Evolutionary conservation across 2,113 vertebrate genomes (phyloP).

Genomic region (Synchiropus splendidus): DNA sequence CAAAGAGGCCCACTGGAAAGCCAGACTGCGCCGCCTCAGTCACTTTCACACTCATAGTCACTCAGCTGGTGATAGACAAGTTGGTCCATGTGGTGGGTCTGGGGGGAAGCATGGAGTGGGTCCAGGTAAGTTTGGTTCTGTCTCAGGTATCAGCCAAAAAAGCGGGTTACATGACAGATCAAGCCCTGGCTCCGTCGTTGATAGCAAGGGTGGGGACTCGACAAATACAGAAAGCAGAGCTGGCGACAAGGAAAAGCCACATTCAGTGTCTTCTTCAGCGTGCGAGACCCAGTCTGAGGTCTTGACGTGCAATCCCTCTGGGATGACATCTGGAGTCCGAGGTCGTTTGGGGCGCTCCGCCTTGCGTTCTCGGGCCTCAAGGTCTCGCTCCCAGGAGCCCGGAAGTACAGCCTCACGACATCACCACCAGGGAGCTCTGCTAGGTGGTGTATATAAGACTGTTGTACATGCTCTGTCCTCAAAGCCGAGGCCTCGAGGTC

Average conservation of each 20-base stretch:
- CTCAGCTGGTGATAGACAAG: slow-evolving; percentile 50
- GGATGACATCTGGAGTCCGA: slow-evolving; percentile 50
- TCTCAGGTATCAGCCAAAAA: slow-evolving; percentile 33
- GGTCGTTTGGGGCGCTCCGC: slow-evolving; percentile 68
- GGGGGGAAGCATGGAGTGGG: slow-evolving; percentile 54
- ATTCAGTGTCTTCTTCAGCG: slow-evolving; percentile 13
- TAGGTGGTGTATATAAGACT: slow-evolving; percentile 97
- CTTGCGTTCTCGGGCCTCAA: slow-evolving; percentile 70
- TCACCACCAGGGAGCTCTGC: slow-evolving; percentile 86
- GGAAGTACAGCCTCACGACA: slow-evolving; percentile 67
- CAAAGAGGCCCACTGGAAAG: slow-evolving; percentile 94
- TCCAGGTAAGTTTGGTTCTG: slow-evolving; percentile 59
- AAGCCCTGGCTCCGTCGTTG: slow-evolving; percentile 19
- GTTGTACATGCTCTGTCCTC: slow-evolving; percentile 98
- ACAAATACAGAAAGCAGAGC: slow-evolving; percentile 27
- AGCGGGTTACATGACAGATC: slow-evolving; percentile 34
- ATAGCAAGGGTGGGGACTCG: slow-evolving; percentile 52
- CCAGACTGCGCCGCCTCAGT: slow-evolving; percentile 84
- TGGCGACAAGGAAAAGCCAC: slow-evolving; percentile 37
- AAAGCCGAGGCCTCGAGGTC: slow-evolving; percentile 86
- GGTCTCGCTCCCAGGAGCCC: slow-evolving; percentile 80
- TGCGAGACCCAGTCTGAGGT: slow-evolving; percentile 33
- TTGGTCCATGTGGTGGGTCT: slow-evolving; percentile 61
- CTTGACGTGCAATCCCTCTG: slow-evolving; percentile 16
- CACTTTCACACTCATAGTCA: slow-evolving; percentile 78